phyloP scores from a whole-genome alignment of 2,113 vertebrate genomes.

The Oreotrochilus melanogaster region DNA sequence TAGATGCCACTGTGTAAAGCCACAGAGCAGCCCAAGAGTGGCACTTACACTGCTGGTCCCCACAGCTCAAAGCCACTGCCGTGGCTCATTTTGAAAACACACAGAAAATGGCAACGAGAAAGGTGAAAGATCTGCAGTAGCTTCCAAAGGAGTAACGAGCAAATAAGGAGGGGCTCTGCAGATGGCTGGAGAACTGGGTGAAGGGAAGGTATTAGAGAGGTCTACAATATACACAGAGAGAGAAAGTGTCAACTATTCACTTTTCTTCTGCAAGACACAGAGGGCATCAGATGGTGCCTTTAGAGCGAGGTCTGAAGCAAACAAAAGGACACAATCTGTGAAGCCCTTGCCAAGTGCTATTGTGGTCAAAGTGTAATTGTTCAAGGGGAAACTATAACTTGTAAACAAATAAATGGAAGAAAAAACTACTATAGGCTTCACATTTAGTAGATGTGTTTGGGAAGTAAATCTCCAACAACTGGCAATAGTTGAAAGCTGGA shows the following conservation, averaged over 20 bases:
- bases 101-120: background rate
- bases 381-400: background rate
- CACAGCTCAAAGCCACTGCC: background rate
- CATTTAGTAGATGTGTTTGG: background rate
- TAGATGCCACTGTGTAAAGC: background rate
- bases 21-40: rapidly evolving
- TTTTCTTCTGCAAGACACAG: background rate
- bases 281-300: background rate
- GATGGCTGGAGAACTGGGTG: background rate
- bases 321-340: background rate
- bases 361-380: background rate
- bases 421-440: background rate
- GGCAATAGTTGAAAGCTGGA: background rate
- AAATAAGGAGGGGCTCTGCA: background rate
- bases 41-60: background rate
- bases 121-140: background rate
- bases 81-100: background rate
- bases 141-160: background rate
- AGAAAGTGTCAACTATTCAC: background rate
- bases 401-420: background rate
- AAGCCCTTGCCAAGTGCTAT: background rate
- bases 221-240: background rate
- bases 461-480: background rate
- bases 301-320: background rate
- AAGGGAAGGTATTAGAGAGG: background rate